Evolutionary conservation across 1,140 invertebrate genomes (phyloP).

Genomic region (Eupeodes corollae): DNA sequence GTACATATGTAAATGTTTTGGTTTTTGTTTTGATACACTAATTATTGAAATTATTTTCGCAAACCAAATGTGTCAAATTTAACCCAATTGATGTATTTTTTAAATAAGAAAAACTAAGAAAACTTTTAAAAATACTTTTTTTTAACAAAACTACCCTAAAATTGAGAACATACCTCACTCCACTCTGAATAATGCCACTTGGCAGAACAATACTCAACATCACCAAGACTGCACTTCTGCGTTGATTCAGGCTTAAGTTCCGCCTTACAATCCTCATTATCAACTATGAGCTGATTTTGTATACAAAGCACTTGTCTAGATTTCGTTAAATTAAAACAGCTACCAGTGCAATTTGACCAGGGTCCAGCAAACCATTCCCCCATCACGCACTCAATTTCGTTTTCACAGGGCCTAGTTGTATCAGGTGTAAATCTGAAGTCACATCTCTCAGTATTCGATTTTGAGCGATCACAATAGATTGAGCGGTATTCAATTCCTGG

Average conservation of each 20-base stretch:
- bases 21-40: too few relatives aligned
- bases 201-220: slow-evolving; percentile 41
- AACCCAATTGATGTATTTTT: too few relatives aligned
- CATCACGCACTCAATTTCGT: slow-evolving; percentile 45
- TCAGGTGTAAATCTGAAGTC: slow-evolving; percentile 48
- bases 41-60: too few relatives aligned
- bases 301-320: slow-evolving; percentile 39
- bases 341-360: slow-evolving; percentile 48
- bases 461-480: slow-evolving; percentile 35
- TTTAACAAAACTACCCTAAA: too few relatives aligned
- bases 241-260: slow-evolving; percentile 21
- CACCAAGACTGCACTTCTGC: slow-evolving; percentile 38
- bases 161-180: slow-evolving; percentile 39
- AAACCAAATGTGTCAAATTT: too few relatives aligned
- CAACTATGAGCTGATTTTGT: slow-evolving; percentile 37
- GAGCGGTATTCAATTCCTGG: slow-evolving; percentile 27
- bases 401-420: slow-evolving; percentile 47
- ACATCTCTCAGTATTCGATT: slow-evolving; percentile 41
- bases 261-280: slow-evolving; percentile 35
- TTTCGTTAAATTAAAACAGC: slow-evolving; percentile 38
- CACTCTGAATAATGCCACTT: slow-evolving; percentile 53
- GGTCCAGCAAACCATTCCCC: slow-evolving; percentile 58
- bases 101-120: too few relatives aligned
- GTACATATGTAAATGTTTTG: too few relatives aligned
- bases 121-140: too few relatives aligned